A percentile compares a stretch with the other conserved stretches of the same genome.
Conservation (phyloP, 2,113 vertebrate genomes). For the Arizona elegans region DNA sequence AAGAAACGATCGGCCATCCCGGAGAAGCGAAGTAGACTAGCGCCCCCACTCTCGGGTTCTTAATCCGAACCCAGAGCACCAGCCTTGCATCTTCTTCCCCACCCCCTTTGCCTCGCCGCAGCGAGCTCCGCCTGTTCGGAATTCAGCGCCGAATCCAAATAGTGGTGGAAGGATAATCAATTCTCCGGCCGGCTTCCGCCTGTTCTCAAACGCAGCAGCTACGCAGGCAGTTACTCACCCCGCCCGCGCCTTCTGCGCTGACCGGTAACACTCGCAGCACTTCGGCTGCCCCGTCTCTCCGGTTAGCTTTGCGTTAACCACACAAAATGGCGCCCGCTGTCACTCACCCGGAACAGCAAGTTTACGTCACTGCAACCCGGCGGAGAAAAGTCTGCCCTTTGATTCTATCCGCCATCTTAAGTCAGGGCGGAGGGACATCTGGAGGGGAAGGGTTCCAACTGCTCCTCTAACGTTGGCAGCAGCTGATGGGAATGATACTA, state of each 20-base stretch:
- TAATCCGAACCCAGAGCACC: background rate
- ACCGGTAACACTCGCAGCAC: slow-evolving; percentile 33
- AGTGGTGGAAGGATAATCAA: background rate
- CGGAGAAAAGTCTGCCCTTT: fast-evolving
- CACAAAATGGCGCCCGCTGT: slow-evolving; percentile 74
- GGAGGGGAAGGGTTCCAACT: background rate
- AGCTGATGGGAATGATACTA: background rate
- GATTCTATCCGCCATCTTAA: slow-evolving; percentile 54
- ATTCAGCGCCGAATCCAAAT: background rate
- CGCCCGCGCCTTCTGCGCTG: slow-evolving; percentile 37
- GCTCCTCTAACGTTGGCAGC: background rate
- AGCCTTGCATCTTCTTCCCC: background rate
- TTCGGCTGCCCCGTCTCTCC: slow-evolving; percentile 43
- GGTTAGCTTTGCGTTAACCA: slow-evolving; percentile 68
- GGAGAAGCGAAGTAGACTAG: background rate
- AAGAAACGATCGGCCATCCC: background rate
- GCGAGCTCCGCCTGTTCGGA: background rate
- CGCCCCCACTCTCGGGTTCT: background rate
- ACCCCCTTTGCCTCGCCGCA: background rate
- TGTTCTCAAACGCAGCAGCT: background rate
- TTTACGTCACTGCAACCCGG: background rate
- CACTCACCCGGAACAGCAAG: slow-evolving; percentile 67
- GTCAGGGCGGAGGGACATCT: slow-evolving; percentile 37
- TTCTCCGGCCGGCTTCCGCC: too few relatives aligned
- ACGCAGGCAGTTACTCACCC: slow-evolving; percentile 45